These are phyloP conservation scores for Trichomalopsis sarcophagae DNA, from an alignment of 1,140 invertebrate genomes.

Conservation along the genomic window DNA sequence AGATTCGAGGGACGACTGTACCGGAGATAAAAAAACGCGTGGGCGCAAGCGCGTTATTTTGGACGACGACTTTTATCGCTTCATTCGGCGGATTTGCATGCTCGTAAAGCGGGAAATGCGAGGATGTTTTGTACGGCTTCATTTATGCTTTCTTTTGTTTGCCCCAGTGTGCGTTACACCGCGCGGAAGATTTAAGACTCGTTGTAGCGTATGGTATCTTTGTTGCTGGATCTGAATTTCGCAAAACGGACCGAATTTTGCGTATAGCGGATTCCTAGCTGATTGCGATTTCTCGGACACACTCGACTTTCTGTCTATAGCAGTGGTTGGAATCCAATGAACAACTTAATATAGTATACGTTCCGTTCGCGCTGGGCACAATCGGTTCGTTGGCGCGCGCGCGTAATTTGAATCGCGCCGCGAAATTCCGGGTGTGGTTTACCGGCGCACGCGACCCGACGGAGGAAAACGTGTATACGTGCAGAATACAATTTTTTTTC, in stretches of 20 bases:
- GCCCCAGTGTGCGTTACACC: too few species aligned
- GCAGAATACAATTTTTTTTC: not conserved
- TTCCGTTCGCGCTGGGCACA: not conserved
- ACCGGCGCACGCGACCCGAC: not conserved
- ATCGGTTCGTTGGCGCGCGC: slow-evolving; percentile 3
- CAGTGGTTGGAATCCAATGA: not conserved
- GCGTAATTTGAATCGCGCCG: slow-evolving; percentile 2
- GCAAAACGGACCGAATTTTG: not conserved
- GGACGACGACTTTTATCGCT: not conserved
- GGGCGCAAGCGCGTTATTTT: not conserved
- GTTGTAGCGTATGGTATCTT: not conserved
- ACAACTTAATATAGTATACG: slow-evolving; percentile 5
- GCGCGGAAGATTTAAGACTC: not conserved
- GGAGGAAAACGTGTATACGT: not conserved
- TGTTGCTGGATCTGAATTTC: not conserved
- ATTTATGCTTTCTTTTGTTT: not conserved
- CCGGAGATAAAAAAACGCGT: not conserved
- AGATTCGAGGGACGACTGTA: not conserved
- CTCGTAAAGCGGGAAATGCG: not conserved
- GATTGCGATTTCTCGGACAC: not conserved
- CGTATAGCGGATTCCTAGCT: not conserved
- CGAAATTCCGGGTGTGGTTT: not conserved
- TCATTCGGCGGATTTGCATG: not conserved
- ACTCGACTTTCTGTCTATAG: not conserved
- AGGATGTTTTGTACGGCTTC: not conserved